Percentiles rank a stretch among this genome's conserved stretches.
Evolutionary conservation across 2,888 invertebrate genomes (phyloP).

Genomic region (Zonitis immaculata): DNA sequence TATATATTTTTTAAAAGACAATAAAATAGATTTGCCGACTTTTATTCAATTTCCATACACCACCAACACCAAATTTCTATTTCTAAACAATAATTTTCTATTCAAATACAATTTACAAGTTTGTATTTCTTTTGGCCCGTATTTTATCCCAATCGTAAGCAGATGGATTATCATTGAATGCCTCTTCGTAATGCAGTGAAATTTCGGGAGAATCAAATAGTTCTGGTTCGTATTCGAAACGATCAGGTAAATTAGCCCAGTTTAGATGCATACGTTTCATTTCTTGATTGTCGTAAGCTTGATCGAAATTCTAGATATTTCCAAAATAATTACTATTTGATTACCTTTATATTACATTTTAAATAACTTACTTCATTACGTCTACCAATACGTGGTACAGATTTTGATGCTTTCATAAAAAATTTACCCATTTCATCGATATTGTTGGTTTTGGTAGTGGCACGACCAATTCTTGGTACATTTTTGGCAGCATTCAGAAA

Average conservation of each 20-base stretch:
- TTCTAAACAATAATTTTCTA: no score
- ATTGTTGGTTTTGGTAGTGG: constrained; percentile 33
- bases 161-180: constrained; percentile 35
- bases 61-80: no score
- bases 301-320: no score
- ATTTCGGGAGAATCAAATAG: constrained; percentile 34
- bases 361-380: constrained; percentile 37
- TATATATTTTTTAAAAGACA: no score
- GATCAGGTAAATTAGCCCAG: constrained; percentile 42
- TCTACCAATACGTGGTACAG: constrained; percentile 50
- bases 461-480: constrained; percentile 42
- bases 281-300: no score
- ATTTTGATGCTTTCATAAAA: constrained; percentile 51
- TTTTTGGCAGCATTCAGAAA: constrained; percentile 46
- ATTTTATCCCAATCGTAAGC: constrained; percentile 34
- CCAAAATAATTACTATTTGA: no score
- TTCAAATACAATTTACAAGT: no score
- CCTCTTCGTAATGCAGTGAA: constrained; percentile 30
- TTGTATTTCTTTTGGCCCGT: constrained; percentile 27
- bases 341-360: no score
- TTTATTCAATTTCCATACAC: no score
- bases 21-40: no score
- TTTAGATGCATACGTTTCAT: constrained; percentile 21
- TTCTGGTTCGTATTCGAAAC: constrained; percentile 43
- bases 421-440: constrained; percentile 48